These are phyloP conservation scores for Herminia tarsipennalis DNA, from an alignment of 2,888 invertebrate species.

Conservation along the genomic window DNA sequence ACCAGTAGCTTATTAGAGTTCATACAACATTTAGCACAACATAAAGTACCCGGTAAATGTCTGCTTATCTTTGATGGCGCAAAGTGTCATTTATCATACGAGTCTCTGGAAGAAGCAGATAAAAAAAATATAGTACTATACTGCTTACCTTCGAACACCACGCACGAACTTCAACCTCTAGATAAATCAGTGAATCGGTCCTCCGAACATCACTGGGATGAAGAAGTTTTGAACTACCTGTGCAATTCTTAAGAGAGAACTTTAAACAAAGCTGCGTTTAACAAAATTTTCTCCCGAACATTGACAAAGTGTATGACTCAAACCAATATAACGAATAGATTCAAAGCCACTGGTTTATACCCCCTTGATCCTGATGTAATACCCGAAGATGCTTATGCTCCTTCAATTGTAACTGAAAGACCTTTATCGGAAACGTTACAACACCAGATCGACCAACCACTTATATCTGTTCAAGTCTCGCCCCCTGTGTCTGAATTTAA, in stretches of 20 bases:
- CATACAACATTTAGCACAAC: slow-evolving; percentile 7
- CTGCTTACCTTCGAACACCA: too few species aligned
- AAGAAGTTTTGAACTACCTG: too few species aligned
- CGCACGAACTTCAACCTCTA: too few species aligned
- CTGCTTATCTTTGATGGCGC: slow-evolving; percentile 32
- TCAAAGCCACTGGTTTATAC: too few species aligned
- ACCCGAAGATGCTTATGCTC: slow-evolving; percentile 10
- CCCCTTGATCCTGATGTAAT: slow-evolving; percentile 5
- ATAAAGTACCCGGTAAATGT: slow-evolving; percentile 20
- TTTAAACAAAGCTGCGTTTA: too few species aligned
- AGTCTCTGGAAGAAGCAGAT: slow-evolving; percentile 28
- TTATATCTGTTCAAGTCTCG: slow-evolving; percentile 21
- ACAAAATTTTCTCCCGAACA: slow-evolving; percentile 21
- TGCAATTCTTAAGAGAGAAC: too few species aligned
- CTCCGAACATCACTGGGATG: too few species aligned
- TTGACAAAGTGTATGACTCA: slow-evolving; percentile 27
- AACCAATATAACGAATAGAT: slow-evolving; percentile 17
- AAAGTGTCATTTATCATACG: slow-evolving; percentile 20
- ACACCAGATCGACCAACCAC: slow-evolving; percentile 27
- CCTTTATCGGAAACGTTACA: slow-evolving; percentile 23
- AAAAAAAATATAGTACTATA: slow-evolving; percentile 4
- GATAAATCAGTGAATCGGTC: too few species aligned
- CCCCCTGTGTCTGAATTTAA: slow-evolving; percentile 22
- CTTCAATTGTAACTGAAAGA: slow-evolving; percentile 15
- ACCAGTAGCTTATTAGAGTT: slow-evolving; percentile 20